Percentiles rank a stretch among this genome's conserved stretches.
Evolutionary conservation across 2,888 invertebrate species (phyloP).

Genomic region (Bursaphelenchus okinawaensis): DNA sequence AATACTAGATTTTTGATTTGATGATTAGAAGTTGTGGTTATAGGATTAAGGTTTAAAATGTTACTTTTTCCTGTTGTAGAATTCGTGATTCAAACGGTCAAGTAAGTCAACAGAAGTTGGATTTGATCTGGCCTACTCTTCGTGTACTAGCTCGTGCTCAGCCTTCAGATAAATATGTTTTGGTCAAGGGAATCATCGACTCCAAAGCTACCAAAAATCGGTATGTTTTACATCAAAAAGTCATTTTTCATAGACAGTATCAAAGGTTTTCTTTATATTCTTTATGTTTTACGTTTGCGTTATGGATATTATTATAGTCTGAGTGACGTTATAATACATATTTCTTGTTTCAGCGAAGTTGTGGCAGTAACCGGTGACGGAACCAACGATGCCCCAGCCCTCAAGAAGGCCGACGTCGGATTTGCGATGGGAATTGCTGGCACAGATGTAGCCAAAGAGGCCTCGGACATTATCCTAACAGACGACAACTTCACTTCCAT

Average conservation of each 20-base stretch:
- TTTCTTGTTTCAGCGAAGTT: constrained; percentile 71
- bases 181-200: constrained; percentile 75
- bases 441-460: constrained; percentile 64
- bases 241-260: background rate
- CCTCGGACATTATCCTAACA: constrained; percentile 63
- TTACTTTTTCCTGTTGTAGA: constrained; percentile 56
- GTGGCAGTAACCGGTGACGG: constrained; percentile 71
- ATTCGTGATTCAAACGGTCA: constrained; percentile 42
- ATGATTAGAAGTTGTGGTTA: too few relatives aligned
- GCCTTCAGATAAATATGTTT: constrained; percentile 92
- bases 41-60: background rate
- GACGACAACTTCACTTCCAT: constrained; percentile 64
- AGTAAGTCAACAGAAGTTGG: constrained; percentile 39
- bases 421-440: constrained; percentile 64
- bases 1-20: too few relatives aligned
- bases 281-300: background rate
- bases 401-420: constrained; percentile 63
- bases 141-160: constrained; percentile 94
- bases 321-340: too few relatives aligned
- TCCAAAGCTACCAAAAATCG: constrained; percentile 43
- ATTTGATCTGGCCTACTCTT: constrained; percentile 84
- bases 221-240: constrained; percentile 15
- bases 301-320: constrained; percentile 58
- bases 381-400: constrained; percentile 62
- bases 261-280: background rate